A percentile compares a stretch with the other conserved stretches of the same genome.
These are phyloP conservation scores for Magallana nippona DNA, from an alignment of 2,888 invertebrate genomes.

Conservation along the genomic window DNA sequence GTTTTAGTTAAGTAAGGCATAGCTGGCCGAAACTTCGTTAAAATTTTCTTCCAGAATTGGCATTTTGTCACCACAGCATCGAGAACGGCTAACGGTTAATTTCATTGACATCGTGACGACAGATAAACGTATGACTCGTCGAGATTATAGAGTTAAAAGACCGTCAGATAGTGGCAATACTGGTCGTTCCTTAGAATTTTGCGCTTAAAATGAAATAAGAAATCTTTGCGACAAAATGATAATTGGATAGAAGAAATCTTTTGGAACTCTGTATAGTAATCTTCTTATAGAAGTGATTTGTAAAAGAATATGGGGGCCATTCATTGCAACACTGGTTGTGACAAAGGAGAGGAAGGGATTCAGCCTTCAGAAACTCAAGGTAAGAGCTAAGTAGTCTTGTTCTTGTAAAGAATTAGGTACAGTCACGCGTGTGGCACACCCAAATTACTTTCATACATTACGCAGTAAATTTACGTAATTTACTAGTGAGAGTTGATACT, in stretches of 20 bases:
- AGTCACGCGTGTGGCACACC: too few relatives aligned
- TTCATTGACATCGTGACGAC: too few relatives aligned
- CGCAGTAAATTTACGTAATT: too few relatives aligned
- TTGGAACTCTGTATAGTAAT: neutral
- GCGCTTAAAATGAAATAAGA: too few relatives aligned
- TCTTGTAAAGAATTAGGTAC: too few relatives aligned
- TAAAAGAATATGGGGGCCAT: neutral
- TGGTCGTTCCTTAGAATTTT: too few relatives aligned
- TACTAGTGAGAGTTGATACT: too few relatives aligned
- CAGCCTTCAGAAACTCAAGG: neutral
- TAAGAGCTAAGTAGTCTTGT: neutral
- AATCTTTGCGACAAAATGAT: neutral
- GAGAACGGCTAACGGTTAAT: too few relatives aligned
- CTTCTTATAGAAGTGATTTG: neutral
- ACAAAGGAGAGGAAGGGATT: neutral
- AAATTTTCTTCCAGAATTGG: neutral
- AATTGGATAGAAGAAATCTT: constrained; percentile 3
- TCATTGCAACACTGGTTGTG: constrained; percentile 11
- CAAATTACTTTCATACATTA: too few relatives aligned
- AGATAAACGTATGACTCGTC: too few relatives aligned
- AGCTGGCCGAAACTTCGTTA: neutral
- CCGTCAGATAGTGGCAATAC: too few relatives aligned
- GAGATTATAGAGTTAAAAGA: too few relatives aligned
- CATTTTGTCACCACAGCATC: neutral
- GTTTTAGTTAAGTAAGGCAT: neutral